A percentile compares a stretch with the other conserved stretches of the same genome.
These are phyloP conservation scores for Atherinosoma microstoma DNA, from an alignment of 2,797 vertebrate genomes.

Conservation along the genomic window DNA sequence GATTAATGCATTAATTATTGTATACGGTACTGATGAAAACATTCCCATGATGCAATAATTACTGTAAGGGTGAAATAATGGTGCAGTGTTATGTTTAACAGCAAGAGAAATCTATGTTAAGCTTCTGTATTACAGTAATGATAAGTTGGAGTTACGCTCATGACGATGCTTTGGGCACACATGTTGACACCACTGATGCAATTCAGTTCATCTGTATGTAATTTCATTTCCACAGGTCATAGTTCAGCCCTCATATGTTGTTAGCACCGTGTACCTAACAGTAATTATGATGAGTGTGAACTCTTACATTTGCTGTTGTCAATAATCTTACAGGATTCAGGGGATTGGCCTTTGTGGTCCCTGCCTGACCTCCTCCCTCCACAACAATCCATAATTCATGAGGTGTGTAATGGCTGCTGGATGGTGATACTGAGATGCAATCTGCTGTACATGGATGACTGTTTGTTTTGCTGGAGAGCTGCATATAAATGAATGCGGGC, in stretches of 20 bases:
- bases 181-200: not conserved
- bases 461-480: constrained; percentile 70
- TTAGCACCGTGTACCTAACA: constrained; percentile 28
- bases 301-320: constrained; percentile 37
- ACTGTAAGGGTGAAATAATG: not conserved
- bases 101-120: not conserved
- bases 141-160: not conserved
- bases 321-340: constrained; percentile 45
- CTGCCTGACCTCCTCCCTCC: constrained; percentile 50
- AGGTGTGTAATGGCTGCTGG: constrained; percentile 49
- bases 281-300: constrained; percentile 52
- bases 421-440: constrained; percentile 65
- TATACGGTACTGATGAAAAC: constrained; percentile 7
- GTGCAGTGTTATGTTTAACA: not conserved
- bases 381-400: constrained; percentile 76
- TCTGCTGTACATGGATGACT: constrained; percentile 58
- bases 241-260: constrained; percentile 6
- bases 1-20: constrained; percentile 8
- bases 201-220: constrained; percentile 8
- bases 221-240: constrained; percentile 29
- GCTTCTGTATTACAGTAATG: not conserved
- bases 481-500: constrained; percentile 68
- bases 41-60: constrained; percentile 30
- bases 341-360: constrained; percentile 53
- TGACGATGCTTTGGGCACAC: constrained; percentile 1